These are phyloP conservation scores for Nymphalis c-album DNA, from an alignment of 2,888 invertebrate genomes.

Conservation along the genomic window DNA sequence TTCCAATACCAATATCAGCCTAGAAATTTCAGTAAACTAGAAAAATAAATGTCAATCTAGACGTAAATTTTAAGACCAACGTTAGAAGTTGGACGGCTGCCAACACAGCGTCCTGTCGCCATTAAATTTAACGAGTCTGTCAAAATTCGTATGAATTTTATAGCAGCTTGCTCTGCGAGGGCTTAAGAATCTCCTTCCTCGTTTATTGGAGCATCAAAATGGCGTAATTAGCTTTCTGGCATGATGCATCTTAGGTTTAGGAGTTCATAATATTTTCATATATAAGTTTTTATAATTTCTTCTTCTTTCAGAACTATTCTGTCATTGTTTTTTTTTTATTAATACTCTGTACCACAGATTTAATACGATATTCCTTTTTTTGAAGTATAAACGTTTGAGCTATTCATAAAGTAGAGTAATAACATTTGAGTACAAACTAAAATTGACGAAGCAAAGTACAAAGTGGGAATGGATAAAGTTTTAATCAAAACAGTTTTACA, in stretches of 20 bases:
- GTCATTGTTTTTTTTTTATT: too few species aligned
- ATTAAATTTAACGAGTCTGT: slow-evolving; percentile 42
- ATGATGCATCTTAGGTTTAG: neutral
- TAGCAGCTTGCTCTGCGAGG: slow-evolving; percentile 29
- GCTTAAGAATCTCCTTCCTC: slow-evolving; percentile 26
- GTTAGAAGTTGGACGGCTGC: slow-evolving; percentile 32
- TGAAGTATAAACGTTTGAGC: too few species aligned
- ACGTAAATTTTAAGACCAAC: slow-evolving; percentile 14
- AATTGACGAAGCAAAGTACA: neutral
- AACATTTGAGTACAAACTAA: neutral
- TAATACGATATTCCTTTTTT: too few species aligned
- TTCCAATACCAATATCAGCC: neutral
- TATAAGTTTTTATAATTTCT: too few species aligned
- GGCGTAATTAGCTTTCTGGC: neutral
- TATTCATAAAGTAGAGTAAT: too few species aligned
- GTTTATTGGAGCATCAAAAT: slow-evolving; percentile 13
- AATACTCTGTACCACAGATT: too few species aligned
- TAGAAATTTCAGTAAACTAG: too few species aligned
- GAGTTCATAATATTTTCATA: too few species aligned
- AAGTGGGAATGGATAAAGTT: neutral
- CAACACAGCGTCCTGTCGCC: slow-evolving; percentile 35
- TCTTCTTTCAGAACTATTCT: too few species aligned
- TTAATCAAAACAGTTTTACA: neutral
- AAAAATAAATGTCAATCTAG: neutral
- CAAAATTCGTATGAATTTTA: slow-evolving; percentile 43